Evolutionary conservation across 2,888 invertebrate genomes (phyloP), one percentile per base, ranked within the genome.

Genomic region (Entomobrya multifasciata): DNA sequence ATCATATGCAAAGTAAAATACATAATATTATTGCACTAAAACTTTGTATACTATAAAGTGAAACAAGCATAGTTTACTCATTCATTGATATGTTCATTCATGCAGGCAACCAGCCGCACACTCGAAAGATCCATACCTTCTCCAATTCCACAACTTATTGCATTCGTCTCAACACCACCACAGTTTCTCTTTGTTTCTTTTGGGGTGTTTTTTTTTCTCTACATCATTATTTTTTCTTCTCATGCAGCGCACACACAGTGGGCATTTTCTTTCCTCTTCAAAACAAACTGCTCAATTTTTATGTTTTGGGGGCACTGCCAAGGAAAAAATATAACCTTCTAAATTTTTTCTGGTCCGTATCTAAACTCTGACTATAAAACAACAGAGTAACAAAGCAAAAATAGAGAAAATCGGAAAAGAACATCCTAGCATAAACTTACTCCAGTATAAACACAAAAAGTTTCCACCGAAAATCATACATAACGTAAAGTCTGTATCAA

Each of bases 241-340:
- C 25, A 30, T 44, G 36, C 36, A 36, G 36, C 8, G 36, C 36
- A 36, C 36, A 36, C 36, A 36, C 36, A 36, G 36, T 36, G 36
- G 36, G 36, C 36, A 36, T 36, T 8, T 36, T 30, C 44, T 22
- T 13, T 44, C 41, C 22, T 67, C 44, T 41, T 67, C 67, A 1
- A 72, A 74, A 74, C 36, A n/a, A 77, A 57, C 77, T 77, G 44
- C 77, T 60, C 77, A 44, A 22, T 80, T 80, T 80, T 67, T 80
- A n/a, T 55, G 60, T 82, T 60, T 82, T 74, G 72, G 82, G 82
- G 60, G 60, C 36, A 47, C 62, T 62, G 74, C 74, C 60, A 60
- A 82, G 55, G 25, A 52, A 74, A 70, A 78, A 78, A 60, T 36
- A 77, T 1, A 77, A 22, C 10, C 25, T 67, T 81, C 36, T 57